Base-by-base conservation (phyloP, 2,797 vertebrate species). In the Tapirus indicus region DNA sequence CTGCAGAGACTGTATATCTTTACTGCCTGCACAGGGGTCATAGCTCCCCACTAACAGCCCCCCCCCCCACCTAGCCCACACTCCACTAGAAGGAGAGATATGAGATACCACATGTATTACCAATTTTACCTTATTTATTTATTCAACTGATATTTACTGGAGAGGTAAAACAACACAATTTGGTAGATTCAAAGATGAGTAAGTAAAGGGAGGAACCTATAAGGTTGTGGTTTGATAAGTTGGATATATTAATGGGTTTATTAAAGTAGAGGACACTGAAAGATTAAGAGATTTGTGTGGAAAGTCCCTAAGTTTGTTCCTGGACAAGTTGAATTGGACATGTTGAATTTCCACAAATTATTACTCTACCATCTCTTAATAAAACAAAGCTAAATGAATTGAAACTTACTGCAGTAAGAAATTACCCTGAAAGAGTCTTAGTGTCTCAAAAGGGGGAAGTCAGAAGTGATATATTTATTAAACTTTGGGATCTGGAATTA, bases 211-310 rank as follows among this genome's bases (percentile, higher is more conserved):
- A 84, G 11, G 29, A 0, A 80, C 1, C 1, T 52, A 0, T 6
- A 62, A 6, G 1, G 1, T 89, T 96, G 82, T 38, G 12, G 16
- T 77, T 91, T 93, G 17, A 17, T 4, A 58, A 58, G 18, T 88
- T 62, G 77, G 41, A 64, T 27, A 13, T 20, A 41, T 6, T 58
- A 6, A 8, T 72, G 21, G 1, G 4, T 38, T 90, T 80, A 64
- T 93, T 95, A 58, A 92, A 84, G 29, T 49, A 72, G 69, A 66
- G 11, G 52, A 83, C 6, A 54, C 7, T 75, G 18, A 71, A 91
- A 91, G 29, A 77, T 77, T 29, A 94, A 8, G 27, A 41, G 2
- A 5, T 82, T 72, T 91, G 9, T 85, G 20, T 83, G 23, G 11
- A 82, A 88, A 78, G 41, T 32, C 8, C 25, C 56, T 83, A 79